Evolutionary conservation across 2,888 invertebrate genomes (phyloP).

Genomic region (Chloroclysta siterata): DNA sequence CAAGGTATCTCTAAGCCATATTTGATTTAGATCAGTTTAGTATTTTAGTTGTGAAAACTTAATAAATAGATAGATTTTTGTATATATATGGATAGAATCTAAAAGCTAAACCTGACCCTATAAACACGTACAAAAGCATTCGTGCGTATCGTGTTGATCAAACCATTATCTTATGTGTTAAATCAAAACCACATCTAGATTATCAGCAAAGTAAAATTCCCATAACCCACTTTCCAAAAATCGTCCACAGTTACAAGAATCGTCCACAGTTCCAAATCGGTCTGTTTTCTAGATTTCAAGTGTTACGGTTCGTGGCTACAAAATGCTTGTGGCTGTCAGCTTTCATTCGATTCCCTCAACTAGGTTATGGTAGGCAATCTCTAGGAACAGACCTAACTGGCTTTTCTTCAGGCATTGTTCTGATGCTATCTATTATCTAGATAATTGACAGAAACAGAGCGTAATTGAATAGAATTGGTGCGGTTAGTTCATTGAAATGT

Average conservation of each 20-base stretch:
- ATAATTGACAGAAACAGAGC: constrained; percentile 18
- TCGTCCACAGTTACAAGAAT: constrained; percentile 21
- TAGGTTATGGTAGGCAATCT: constrained; percentile 48
- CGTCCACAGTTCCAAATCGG: constrained; percentile 48
- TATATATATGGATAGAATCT: background rate
- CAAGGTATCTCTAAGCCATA: background rate
- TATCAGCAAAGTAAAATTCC: constrained; percentile 42
- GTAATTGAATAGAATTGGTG: constrained; percentile 17
- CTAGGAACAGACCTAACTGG: constrained; percentile 45
- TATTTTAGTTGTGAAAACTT: background rate
- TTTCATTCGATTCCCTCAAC: constrained; percentile 59
- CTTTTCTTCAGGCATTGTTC: constrained; percentile 32
- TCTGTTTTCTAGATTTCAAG: constrained; percentile 51
- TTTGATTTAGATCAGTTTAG: background rate
- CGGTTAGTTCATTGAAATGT: constrained; percentile 1
- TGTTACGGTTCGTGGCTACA: constrained; percentile 61
- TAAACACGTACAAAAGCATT: constrained; percentile 12
- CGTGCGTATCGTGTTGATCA: constrained; percentile 6
- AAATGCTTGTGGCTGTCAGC: constrained; percentile 61
- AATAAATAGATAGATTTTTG: background rate
- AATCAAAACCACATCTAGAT: constrained; percentile 14
- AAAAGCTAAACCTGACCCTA: background rate
- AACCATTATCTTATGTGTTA: constrained; percentile 11
- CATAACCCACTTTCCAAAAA: constrained; percentile 63
- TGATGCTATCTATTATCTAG: constrained; percentile 2